These are phyloP conservation scores for Phrynocephalus guinanensis DNA, from an alignment of 2,797 vertebrate species.

Conservation along the genomic window DNA sequence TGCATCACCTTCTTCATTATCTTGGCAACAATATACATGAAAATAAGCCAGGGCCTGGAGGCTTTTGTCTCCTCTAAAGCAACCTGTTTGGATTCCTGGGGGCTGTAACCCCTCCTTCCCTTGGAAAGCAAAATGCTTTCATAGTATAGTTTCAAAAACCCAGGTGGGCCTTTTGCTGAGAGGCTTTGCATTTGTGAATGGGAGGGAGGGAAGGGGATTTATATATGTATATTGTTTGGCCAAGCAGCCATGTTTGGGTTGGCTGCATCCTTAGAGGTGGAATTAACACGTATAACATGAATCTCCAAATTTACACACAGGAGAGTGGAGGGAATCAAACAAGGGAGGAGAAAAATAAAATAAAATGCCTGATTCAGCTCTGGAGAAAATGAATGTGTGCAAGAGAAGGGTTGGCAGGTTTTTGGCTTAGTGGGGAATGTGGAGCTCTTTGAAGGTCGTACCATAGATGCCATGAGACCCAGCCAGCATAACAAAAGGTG, in stretches of 20 bases:
- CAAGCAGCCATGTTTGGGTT: slow-evolving; percentile 61
- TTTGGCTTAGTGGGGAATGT: not conserved
- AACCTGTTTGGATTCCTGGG: not conserved
- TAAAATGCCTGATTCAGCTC: not conserved
- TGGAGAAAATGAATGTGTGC: not conserved
- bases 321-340: not conserved
- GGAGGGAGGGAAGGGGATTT: not conserved
- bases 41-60: not conserved
- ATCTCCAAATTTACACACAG: slow-evolving; percentile 27
- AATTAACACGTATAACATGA: slow-evolving; percentile 45
- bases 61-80: not conserved
- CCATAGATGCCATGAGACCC: not conserved
- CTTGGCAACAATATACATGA: not conserved
- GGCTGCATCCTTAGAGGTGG: slow-evolving; percentile 44
- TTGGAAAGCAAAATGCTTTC: slow-evolving; percentile 36
- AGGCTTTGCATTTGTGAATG: slow-evolving; percentile 28
- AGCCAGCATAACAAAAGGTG: too few relatives aligned
- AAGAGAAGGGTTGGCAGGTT: too few relatives aligned
- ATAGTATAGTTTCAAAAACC: slow-evolving; percentile 12
- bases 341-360: not conserved
- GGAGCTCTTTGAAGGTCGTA: too few relatives aligned
- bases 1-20: not conserved
- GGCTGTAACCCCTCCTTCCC: not conserved
- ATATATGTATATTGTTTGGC: slow-evolving; percentile 50
- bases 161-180: slow-evolving; percentile 13